Evolutionary conservation across 2,888 invertebrate species (phyloP).

Genomic region (Pelosia muscerda): DNA sequence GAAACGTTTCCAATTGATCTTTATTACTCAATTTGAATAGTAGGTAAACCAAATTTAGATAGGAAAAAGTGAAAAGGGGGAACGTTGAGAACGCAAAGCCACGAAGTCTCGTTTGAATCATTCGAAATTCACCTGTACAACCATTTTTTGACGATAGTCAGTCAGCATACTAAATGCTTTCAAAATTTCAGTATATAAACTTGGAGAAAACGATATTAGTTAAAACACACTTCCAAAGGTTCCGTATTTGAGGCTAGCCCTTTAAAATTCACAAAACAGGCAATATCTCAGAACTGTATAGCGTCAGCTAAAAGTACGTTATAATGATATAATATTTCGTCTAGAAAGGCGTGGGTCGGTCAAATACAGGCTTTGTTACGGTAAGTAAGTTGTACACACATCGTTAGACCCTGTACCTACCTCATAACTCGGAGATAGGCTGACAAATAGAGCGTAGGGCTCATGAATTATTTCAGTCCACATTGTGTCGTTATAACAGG

Average conservation of each 20-base stretch:
- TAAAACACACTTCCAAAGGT: neutral
- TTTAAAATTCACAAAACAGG: neutral
- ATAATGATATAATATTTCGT: neutral
- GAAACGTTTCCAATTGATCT: no score
- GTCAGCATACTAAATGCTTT: no score
- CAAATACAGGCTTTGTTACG: slow-evolving; percentile 29
- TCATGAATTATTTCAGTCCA: slow-evolving; percentile 44
- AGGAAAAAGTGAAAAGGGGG: no score
- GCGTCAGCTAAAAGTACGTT: neutral
- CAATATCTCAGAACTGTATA: neutral
- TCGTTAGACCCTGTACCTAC: slow-evolving; percentile 21
- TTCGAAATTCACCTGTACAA: no score
- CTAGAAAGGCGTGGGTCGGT: slow-evolving; percentile 12
- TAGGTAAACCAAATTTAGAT: no score
- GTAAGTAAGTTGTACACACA: slow-evolving; percentile 26
- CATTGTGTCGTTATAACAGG: slow-evolving; percentile 32
- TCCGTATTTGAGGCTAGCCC: neutral
- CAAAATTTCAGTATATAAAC: no score
- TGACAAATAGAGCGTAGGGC: slow-evolving; percentile 37
- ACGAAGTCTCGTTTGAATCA: no score
- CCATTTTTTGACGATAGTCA: no score
- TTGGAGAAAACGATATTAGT: neutral
- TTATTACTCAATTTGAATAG: no score
- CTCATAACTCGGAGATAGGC: slow-evolving; percentile 26
- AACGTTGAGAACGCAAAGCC: no score